Evolutionary conservation across 2,113 vertebrate species (phyloP), one percentile per base, ranked within the genome.

Genomic region (Parus major): DNA sequence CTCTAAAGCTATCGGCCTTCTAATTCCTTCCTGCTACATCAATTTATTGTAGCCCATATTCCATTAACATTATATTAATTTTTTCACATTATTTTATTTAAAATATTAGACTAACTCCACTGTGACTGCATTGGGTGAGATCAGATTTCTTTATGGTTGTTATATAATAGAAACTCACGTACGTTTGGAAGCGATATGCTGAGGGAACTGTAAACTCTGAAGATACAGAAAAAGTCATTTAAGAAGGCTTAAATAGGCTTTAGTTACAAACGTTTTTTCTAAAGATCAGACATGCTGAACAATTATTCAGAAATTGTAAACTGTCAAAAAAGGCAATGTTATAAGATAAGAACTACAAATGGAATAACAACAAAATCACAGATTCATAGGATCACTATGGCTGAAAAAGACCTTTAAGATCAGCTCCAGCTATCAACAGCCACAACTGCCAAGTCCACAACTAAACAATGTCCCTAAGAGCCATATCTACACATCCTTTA

Each of bases 1-100:
- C 50, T 81, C 60, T 70, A 44, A 83, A 81, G 5, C 14, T 49
- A 24, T 91, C 42, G 72, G 31, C 77, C 72, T 35, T 88, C 60
- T 83, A 53, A 86, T 71, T 92, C 73, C 55, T 72, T 69, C 39
- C 59, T 87, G 53, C 23, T 21, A 79, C 36, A 77, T 77, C 3
- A n/a, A 27, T 69, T 53, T 56, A 82, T 61, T 46, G 36, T 50
- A n/a, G 63, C n/a, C 28, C 3, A 3, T 25, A 66, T 89, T 85
- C 87, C 8, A 5, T 57, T 91, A 85, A 72, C 49, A 44, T 71
- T 49, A 6, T 41, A 80, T 75, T 72, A 76, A 83, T 90, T 88
- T 83, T 83, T 96, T 63, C 47, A 59, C 23, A 52, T 92, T 90
- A 76, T 92, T 86, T 82, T 69, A 8, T 88, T 92, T 92, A 71